Evolutionary conservation across 2,113 vertebrate genomes (phyloP), one percentile per base, ranked within the genome.

Genomic region (Microcebus ravelobensis): DNA sequence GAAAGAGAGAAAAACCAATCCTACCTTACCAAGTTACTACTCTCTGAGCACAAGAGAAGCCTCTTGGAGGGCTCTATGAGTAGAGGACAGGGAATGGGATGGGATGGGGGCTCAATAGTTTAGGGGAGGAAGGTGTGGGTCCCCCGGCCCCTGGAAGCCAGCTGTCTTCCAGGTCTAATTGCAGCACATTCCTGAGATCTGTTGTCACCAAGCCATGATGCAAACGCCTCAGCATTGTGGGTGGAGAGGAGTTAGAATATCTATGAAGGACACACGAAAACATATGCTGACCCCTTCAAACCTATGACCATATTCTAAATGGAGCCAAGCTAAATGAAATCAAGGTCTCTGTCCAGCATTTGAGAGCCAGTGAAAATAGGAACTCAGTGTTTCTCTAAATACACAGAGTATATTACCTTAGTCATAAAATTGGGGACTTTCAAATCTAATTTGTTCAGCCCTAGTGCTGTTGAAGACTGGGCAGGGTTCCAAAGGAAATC

Each of bases 401-500:
- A 98, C 98, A 98, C 98, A 98, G 98, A 99, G 98, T 98, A 98
- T 99, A 99, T 99, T 99, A 99, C 99, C 98, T 99, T 99, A 98
- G 99, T 98, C 98, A 98, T 99, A 99, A 99, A 99, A 99, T 98
- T 98, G 98, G 98, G 98, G 98, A 99, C 98, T 99, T 99, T 99
- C 99, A 99, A 99, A 99, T 99, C 98, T 99, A 99, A 99, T 99
- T 99, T 99, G 99, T 99, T 99, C 98, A 98, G 98, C 96, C 97
- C 98, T 98, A 98, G 98, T 90, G 96, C 98, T 98, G 98, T 98
- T 99, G 98, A 99, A 99, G 99, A 98, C 98, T 98, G 98, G 99
- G 99, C 99, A 99, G 98, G 97, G 95, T 98, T 99, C 99, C 99
- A 99, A 99, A 99, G 99, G 99, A 99, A 99, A 99, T 99, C 99